Base-by-base conservation (phyloP, 2,797 vertebrate genomes). In the Euthynnus affinis region DNA sequence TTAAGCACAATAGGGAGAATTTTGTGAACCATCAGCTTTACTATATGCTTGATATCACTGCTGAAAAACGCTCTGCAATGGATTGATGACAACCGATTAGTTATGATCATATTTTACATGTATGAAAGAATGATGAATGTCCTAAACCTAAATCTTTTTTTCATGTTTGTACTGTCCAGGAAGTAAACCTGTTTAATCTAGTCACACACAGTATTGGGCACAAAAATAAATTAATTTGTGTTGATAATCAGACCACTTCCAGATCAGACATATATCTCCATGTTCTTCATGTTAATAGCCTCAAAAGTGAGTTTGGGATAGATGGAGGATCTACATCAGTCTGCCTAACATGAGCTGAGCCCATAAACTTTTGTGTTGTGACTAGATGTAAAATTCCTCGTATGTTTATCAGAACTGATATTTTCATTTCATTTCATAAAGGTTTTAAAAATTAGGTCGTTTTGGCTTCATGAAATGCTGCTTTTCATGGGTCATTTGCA, bases 1-100 rank as follows among this genome's bases (percentile, higher is more conserved):
- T 64, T 9, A 63, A 80, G 62, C 57, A 82, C 51, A 83, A 22
- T 65, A 25, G 3, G 4, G 15, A 20, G 27, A n/a, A 5, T 18
- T 49, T 49, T 20, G 20, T 60, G 3, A 37, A 17, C 12, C 10
- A 37, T 34, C 29, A n/a, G 58, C 9, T 60, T 59, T 34, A 59
- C 27, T 59, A 40, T 37, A 13, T 15, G 34, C 57, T 37, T 60
- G 57, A 60, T 60, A 20, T 18, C 29, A 9, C 32, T 14, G 34
- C 57, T 34, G 9, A 42, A 27, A 56, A 27, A 27, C 7, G 17
- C 53, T 23, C 23, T 56, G 15, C 53, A 27, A 29, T 56, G 25
- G 22, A 56, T 27, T 56, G 53, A 56, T 17, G 25, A 56, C 14
- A 56, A 17, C 25, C 12, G 29, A 29, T 14, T 56, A 27, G 3